Evolutionary conservation across 2,888 invertebrate genomes (phyloP).

Genomic region (Gryllus longicercus): DNA sequence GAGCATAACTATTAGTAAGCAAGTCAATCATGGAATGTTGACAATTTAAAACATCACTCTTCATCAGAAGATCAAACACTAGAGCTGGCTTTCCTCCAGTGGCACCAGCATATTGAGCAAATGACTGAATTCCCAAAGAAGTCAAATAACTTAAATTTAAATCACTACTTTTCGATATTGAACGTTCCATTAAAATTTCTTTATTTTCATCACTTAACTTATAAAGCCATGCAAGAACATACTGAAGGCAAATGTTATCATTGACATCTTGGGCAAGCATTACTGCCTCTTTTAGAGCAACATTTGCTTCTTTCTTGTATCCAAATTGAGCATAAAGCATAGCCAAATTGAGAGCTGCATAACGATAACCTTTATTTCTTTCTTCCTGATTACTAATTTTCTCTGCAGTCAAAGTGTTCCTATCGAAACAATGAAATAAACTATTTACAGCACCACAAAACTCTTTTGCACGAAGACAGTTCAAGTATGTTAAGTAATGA

Average conservation of each 20-base stretch:
- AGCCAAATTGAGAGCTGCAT: constrained; percentile 86
- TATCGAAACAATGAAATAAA: constrained; percentile 78
- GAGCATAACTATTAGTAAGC: constrained; percentile 73
- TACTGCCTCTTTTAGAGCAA: constrained; percentile 81
- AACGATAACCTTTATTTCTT: constrained; percentile 66
- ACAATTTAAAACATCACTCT: constrained; percentile 82
- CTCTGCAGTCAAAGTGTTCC: constrained; percentile 51
- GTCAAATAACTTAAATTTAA: constrained; percentile 67
- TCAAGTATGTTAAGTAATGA: constrained; percentile 86
- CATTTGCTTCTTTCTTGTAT: constrained; percentile 71
- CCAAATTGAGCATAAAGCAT: constrained; percentile 83
- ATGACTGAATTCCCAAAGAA: constrained; percentile 70
- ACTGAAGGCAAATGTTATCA: constrained; percentile 80
- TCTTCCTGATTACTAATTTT: constrained; percentile 48
- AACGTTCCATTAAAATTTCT: constrained; percentile 63
- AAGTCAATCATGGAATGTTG: constrained; percentile 79
- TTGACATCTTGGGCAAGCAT: constrained; percentile 83
- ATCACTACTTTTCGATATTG: constrained; percentile 65
- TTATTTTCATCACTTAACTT: constrained; percentile 53
- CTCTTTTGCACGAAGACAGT: constrained; percentile 81
- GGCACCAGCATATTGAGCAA: constrained; percentile 72
- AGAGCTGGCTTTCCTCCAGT: constrained; percentile 63
- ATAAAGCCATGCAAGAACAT: constrained; percentile 79
- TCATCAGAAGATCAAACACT: constrained; percentile 70
- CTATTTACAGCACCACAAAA: constrained; percentile 79